Base-by-base conservation (phyloP, 2,797 vertebrate genomes). In the Notolepis coatsorum region DNA sequence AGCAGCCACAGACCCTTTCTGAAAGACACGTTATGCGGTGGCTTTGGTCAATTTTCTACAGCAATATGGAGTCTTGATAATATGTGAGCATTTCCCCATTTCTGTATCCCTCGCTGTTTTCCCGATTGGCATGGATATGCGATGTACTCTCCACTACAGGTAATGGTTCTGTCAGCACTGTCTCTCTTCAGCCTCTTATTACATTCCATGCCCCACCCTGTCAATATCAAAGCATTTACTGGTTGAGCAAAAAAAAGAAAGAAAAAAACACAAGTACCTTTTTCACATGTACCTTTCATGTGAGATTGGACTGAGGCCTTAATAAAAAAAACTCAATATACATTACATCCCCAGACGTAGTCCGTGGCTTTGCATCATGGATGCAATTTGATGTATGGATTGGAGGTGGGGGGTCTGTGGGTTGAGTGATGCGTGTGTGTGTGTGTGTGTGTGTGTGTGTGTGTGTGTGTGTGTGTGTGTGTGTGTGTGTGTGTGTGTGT, bases 91-190 rank as follows among this genome's bases (percentile, higher is more conserved):
- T 70, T 80, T 84, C 76, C 77, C 81, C 75, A 78, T 85, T 87
- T 73, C 80, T 21, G 33, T 78, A 66, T n/a, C 45, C 73, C 60
- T 74, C 27, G 58, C n/a, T 87, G 77, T 80, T 82, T 86, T 77
- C 57, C n/a, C 65, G 80, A 88, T 81, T 81, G 73, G 65, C 80
- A 73, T 75, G 77, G 71, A 77, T 85, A 60, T 80, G 60, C 81
- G 77, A 77, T 80, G 67, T 81, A 80, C 84, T 86, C 62, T 71
- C 51, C n/a, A 17, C 65, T 61, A 69, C 53, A 70, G 71, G 77
- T 87, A 88, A 88, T 87, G 71, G 62, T 77, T 82, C 75, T 81
- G 78, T 84, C 71, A 75, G 69, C 42, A 18, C 67, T 50, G 71
- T 74, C 58, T 71, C 73, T 73, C 73, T 61, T 23, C 70, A 68